Conservation (phyloP, 2,113 vertebrate species). For the Uropsilus gracilis region DNA sequence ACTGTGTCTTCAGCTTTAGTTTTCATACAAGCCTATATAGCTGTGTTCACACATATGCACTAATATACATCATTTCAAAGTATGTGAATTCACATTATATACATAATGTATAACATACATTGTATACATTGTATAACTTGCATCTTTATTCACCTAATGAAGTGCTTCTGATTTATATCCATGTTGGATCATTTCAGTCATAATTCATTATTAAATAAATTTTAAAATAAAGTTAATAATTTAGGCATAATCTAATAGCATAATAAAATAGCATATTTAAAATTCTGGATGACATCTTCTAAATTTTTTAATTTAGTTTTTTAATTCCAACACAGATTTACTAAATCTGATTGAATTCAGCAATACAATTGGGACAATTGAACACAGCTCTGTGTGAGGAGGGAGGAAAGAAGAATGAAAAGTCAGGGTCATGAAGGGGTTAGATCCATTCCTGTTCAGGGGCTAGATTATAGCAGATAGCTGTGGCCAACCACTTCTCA, state of each 20-base stretch:
- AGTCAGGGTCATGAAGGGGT: neutral
- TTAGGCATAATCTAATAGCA: neutral
- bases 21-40: neutral
- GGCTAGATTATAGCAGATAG: neutral
- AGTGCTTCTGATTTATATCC: neutral
- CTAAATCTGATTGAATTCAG: neutral
- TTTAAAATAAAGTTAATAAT: neutral
- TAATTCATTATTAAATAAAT: conserved; percentile 12
- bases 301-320: conserved; percentile 3
- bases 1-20: neutral
- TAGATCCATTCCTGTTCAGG: neutral
- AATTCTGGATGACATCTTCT: neutral
- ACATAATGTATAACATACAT: too few species aligned
- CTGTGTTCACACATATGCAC: neutral
- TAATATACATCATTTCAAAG: neutral
- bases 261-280: neutral
- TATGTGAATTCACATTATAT: neutral
- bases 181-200: neutral
- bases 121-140: neutral
- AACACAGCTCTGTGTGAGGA: neutral
- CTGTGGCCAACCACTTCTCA: neutral
- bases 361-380: neutral
- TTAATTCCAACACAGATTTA: neutral
- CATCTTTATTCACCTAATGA: neutral
- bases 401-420: neutral